Evolutionary conservation across 1,140 invertebrate species (phyloP).

Genomic region (Subanguina moxae): DNA sequence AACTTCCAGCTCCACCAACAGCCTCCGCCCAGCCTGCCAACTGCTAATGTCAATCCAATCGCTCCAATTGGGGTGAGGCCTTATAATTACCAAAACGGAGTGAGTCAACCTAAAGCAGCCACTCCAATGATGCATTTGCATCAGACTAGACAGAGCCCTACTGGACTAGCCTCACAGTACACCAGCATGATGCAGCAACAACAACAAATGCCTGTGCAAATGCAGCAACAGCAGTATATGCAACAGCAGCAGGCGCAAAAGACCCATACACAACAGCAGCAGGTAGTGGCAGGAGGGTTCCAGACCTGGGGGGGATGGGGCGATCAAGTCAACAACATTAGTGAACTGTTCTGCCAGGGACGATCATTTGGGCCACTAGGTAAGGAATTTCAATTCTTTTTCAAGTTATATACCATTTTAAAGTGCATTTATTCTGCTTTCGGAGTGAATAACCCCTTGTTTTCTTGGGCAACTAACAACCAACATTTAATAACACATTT

Average conservation of each 20-base stretch:
- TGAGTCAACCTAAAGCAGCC: background rate
- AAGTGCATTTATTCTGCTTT: too few relatives aligned
- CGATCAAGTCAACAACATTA: conserved; percentile 35
- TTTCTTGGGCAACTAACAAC: too few relatives aligned
- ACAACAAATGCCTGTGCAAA: background rate
- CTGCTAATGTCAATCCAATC: conserved; percentile 18
- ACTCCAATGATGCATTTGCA: too few relatives aligned
- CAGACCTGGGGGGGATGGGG: conserved; percentile 31
- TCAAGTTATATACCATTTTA: too few relatives aligned
- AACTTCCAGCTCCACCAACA: conserved; percentile 11
- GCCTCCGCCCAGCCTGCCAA: conserved; percentile 13
- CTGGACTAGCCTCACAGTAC: background rate
- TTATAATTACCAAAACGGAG: conserved; percentile 29
- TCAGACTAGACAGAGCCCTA: too few relatives aligned
- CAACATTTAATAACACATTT: too few relatives aligned
- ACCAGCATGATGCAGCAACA: background rate
- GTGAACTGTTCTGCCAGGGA: conserved; percentile 33
- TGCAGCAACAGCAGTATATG: conserved; percentile 5
- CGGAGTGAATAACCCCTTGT: too few relatives aligned
- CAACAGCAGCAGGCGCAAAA: background rate
- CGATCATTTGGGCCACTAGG: conserved; percentile 33
- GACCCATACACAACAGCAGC: conserved; percentile 10
- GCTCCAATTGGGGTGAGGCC: conserved; percentile 36
- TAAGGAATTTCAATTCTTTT: background rate
- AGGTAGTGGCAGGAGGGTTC: conserved; percentile 7